Evolutionary conservation across 2,797 vertebrate genomes (phyloP).

Genomic region (Darevskia nairensis): DNA sequence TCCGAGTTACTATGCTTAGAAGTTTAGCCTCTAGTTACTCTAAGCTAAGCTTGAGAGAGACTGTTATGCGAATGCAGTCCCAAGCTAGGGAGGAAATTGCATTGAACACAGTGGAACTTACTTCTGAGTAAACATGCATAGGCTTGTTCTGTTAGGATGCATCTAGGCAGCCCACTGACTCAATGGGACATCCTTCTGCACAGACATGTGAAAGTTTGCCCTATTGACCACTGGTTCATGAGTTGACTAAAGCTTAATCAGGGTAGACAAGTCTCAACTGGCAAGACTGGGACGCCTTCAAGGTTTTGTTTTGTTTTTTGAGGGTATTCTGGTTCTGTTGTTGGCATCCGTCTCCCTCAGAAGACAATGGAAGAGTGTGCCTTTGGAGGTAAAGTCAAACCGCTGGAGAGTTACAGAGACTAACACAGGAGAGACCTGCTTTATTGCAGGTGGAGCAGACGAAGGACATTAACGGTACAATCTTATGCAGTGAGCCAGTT

Average conservation of each 20-base stretch:
- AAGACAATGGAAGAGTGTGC: no score
- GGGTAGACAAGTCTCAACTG: not conserved
- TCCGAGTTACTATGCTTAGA: not conserved
- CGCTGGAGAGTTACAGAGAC: no score
- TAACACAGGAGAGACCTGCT: no score
- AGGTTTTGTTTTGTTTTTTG: no score
- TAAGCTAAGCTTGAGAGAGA: not conserved
- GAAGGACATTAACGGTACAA: not conserved
- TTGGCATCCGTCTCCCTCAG: no score
- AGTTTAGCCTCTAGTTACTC: not conserved
- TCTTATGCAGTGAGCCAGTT: not conserved
- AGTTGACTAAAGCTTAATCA: not conserved
- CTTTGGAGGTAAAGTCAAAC: no score
- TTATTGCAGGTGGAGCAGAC: no score
- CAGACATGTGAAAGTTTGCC: not conserved
- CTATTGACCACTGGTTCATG: not conserved
- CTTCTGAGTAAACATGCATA: not conserved
- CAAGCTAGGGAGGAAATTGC: not conserved
- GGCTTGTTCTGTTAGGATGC: not conserved
- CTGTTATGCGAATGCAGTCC: not conserved
- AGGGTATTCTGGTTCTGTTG: not conserved
- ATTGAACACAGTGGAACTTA: not conserved
- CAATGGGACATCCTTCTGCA: not conserved
- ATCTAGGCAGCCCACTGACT: not conserved
- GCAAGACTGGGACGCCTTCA: not conserved